Evolutionary conservation across 2,113 vertebrate species (phyloP), one percentile per base, ranked within the genome.

Genomic region (Lepidothrix coronata): DNA sequence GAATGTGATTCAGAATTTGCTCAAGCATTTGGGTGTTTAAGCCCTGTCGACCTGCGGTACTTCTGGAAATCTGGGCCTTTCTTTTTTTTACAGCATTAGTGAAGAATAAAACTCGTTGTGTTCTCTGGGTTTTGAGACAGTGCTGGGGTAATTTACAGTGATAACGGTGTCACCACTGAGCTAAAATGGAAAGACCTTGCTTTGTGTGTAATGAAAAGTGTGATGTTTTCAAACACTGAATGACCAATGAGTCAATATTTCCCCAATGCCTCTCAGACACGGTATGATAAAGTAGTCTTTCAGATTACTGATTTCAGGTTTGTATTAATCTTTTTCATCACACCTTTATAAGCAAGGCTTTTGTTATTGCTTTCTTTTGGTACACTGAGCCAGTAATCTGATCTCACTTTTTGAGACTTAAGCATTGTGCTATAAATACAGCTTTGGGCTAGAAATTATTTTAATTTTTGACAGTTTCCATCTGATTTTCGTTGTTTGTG

Each of bases 291-390:
- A 91, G 77, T 39, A 80, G 49, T 54, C 85, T 93, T 91, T 80
- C 81, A 95, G 85, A 72, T 93, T 92, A 74, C 85, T 80, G 90
- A 91, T 85, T 94, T 78, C 54, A 85, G 71, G 81, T 65, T 89
- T 89, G 54, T 85, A 72, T 94, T 96, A 86, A 90, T 95, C 84
- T 96, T 94, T 93, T 88, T 55, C 75, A 92, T 93, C 91, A 44
- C 84, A 66, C 75, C 72, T 89, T 87, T 84, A 27, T 92, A 75
- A 87, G 73, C 30, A 44, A 89, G 43, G 71, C 71, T 94, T 94
- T 92, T 63, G n/a, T 88, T 95, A 93, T 86, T 93, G 81, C 66
- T 74, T 92, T 93, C 71, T 83, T 86, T 83, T 80, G 52, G 37
- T 71, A 48, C 66, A 30, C 24, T 30, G 73, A 76, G 66, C n/a